Evolutionary conservation across 2,113 vertebrate genomes (phyloP), one percentile per base, ranked within the genome.

Genomic region (Sylvia atricapilla): DNA sequence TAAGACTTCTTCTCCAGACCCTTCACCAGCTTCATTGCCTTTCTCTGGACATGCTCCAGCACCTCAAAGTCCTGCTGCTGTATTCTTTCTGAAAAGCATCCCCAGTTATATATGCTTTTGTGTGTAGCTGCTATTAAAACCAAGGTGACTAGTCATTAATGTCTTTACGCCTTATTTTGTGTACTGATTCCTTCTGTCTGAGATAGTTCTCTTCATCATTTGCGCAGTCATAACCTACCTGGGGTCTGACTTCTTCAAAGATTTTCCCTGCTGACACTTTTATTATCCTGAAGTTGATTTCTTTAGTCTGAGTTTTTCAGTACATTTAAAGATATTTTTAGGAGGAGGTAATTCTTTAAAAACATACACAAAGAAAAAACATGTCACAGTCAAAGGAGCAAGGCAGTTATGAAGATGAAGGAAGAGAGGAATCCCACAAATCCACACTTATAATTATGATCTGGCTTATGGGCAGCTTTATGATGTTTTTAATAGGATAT

Each of bases 401-500:
- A 87, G 41, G 44, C 78, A 56, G 39, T 94, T 85, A 66, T 2
- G 18, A 93, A 94, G 93, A 96, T 95, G 78, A 96, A 97, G 94
- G 81, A 93, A 81, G 84, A 83, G 28, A 91, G 49, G 87, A 88
- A 94, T 91, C 81, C 93, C 94, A 89, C 84, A 95, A 50, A 87
- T 70, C 74, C 70, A 84, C 25, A 41, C 30, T 81, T 89, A 25
- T 66, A 96, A 95, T 94, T 95, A 83, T 73, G 84, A 95, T 73
- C 70, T 95, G 94, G 84, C 78, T 91, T 94, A 91, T 75, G 87
- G 91, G 88, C 74, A 90, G 67, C 50, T 93, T 95, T 91, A 91
- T 91, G 81, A 66, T 95, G 94, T 85, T 93, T 95, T 89, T 96
- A 93, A 97, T 94, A 66, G 91, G 93, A 93, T 95, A 95, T 96